Percentiles rank a stretch among this genome's conserved stretches.
Conservation (phyloP, 2,888 invertebrate genomes). For the Caenorhabditis sp. region DNA sequence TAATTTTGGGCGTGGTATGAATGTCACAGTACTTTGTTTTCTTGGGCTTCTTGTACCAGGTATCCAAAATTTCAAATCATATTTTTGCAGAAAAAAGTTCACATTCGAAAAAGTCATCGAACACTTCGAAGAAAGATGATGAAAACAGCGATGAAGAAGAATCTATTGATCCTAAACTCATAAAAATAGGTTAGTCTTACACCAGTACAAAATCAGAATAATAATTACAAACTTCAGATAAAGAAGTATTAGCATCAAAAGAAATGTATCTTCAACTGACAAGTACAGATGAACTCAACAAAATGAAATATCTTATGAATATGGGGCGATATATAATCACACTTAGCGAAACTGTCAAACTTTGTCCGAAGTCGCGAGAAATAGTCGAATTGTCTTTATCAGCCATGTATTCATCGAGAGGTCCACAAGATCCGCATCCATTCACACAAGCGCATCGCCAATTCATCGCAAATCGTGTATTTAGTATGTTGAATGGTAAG, state of each 20-base stretch:
- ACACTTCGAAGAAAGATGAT: not conserved
- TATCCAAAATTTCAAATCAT: not conserved
- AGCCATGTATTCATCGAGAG: not conserved
- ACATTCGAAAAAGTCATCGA: not conserved
- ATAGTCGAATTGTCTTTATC: conserved; percentile 5
- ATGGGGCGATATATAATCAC: conserved; percentile 19
- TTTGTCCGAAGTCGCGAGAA: conserved; percentile 3
- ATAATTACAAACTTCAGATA: not conserved
- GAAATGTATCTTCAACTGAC: conserved; percentile 14
- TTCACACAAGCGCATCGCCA: conserved; percentile 4
- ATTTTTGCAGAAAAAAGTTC: not conserved
- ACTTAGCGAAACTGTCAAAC: not conserved
- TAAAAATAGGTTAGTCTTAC: not conserved
- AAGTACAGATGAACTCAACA: conserved; percentile 3
- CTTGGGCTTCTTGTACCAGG: no score
- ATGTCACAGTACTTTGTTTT: no score
- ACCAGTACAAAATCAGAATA: not conserved
- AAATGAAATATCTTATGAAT: conserved; percentile 16
- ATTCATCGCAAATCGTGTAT: conserved; percentile 21
- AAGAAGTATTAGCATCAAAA: not conserved
- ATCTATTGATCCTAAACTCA: not conserved
- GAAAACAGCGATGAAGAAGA: not conserved
- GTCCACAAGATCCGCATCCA: conserved; percentile 8
- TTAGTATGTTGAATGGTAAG: conserved; percentile 15
- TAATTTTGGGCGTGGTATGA: no score